These are phyloP conservation scores for Hyposmocoma kahamanoa DNA, from an alignment of 1,140 invertebrate species.

Conservation along the genomic window DNA sequence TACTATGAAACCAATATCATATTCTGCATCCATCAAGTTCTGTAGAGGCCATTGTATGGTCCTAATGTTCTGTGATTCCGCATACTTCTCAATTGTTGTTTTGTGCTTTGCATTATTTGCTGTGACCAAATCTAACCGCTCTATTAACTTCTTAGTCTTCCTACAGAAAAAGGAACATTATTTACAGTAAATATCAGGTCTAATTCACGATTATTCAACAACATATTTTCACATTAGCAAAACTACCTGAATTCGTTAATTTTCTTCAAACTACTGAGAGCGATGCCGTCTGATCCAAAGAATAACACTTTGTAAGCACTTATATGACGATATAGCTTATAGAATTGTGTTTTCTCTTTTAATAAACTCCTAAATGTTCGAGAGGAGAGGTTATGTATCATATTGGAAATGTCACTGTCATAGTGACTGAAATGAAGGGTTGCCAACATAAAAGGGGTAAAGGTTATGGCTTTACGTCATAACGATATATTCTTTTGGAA, in stretches of 20 bases:
- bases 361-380: slow-evolving; percentile 21
- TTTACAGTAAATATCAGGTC: not conserved
- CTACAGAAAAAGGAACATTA: slow-evolving; percentile 21
- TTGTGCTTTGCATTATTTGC: slow-evolving; percentile 43
- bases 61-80: slow-evolving; percentile 39
- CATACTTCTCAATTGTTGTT: slow-evolving; percentile 51
- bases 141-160: slow-evolving; percentile 38
- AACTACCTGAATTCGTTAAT: slow-evolving; percentile 52
- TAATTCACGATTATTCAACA: no score
- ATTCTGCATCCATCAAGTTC: slow-evolving; percentile 34
- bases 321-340: slow-evolving; percentile 19
- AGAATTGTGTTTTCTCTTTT: slow-evolving; percentile 28
- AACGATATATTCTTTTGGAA: no score
- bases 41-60: slow-evolving; percentile 50
- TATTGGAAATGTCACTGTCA: slow-evolving; percentile 28
- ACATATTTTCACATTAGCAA: not conserved
- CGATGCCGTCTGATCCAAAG: slow-evolving; percentile 57
- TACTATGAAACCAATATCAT: slow-evolving; percentile 59
- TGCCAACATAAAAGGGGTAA: not conserved
- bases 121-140: slow-evolving; percentile 44
- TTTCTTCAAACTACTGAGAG: slow-evolving; percentile 50
- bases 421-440: not conserved
- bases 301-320: slow-evolving; percentile 53
- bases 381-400: slow-evolving; percentile 37
- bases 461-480: no score